Percentiles rank a stretch among this genome's conserved stretches.
Evolutionary conservation across 2,797 vertebrate genomes (phyloP).

Genomic region (Muscicapa striata): DNA sequence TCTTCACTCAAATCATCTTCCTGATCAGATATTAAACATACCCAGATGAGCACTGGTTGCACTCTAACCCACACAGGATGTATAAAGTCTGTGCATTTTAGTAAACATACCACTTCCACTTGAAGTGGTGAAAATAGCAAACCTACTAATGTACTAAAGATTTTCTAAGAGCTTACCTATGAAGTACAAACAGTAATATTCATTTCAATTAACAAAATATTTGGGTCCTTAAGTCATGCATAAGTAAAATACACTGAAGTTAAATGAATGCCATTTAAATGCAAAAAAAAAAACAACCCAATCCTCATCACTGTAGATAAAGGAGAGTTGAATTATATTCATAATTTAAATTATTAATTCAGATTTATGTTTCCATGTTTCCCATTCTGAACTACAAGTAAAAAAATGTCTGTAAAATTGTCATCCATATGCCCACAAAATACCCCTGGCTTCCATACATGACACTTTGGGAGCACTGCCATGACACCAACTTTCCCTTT

Average conservation of each 20-base stretch:
- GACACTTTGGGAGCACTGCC: not conserved
- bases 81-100: not conserved
- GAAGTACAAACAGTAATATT: not conserved
- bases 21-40: not conserved
- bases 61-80: accelerated
- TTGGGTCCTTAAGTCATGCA: not conserved
- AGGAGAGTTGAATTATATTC: not conserved
- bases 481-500: not conserved
- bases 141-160: not conserved
- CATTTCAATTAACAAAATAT: not conserved
- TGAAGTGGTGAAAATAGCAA: not conserved
- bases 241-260: not conserved
- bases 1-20: not conserved
- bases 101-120: not conserved
- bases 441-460: accelerated
- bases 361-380: not conserved
- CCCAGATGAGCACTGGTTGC: accelerated
- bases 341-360: not conserved
- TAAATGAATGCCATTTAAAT: not conserved
- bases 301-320: not conserved
- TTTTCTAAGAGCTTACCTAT: not conserved
- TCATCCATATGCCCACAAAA: not conserved
- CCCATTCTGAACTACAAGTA: not conserved
- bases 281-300: accelerated
- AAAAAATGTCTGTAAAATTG: not conserved